Evolutionary conservation across 2,888 invertebrate genomes (phyloP).

Genomic region (Callinectes sapidus): DNA sequence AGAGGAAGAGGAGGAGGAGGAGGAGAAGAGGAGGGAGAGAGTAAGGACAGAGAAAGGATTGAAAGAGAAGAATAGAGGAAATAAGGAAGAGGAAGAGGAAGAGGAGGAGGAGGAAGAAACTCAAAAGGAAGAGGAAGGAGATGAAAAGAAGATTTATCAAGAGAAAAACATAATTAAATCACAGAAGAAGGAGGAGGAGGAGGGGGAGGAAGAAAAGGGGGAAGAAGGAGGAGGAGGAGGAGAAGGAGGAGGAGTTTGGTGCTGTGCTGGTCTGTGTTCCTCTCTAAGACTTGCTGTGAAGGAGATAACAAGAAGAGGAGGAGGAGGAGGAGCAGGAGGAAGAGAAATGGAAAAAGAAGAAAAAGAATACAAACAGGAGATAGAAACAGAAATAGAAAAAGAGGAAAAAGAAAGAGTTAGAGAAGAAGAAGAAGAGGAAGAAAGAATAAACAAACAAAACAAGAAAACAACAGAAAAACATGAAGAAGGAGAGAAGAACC

Average conservation of each 20-base stretch:
- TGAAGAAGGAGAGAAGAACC: no score
- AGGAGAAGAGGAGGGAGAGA: not conserved
- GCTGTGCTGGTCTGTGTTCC: slow-evolving; percentile 67
- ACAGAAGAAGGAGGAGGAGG: not conserved
- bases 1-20: not conserved
- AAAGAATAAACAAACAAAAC: not conserved
- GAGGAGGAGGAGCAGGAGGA: not conserved
- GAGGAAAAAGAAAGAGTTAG: not conserved
- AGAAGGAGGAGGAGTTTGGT: not conserved
- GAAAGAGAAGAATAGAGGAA: not conserved
- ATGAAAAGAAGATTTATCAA: not conserved
- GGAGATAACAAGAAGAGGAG: not conserved
- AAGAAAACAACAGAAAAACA: not conserved
- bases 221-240: not conserved
- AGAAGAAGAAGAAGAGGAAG: not conserved
- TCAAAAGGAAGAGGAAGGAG: not conserved
- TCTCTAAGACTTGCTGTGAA: slow-evolving; percentile 63
- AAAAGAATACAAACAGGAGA: not conserved
- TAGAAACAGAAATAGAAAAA: not conserved
- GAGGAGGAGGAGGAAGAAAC: not conserved
- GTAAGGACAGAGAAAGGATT: not conserved
- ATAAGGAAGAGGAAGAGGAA: not conserved
- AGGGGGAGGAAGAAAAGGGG: not conserved
- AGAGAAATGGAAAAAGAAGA: not conserved
- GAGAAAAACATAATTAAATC: no score